Evolutionary conservation across 2,113 vertebrate genomes (phyloP).

Genomic region (Platanista minor): DNA sequence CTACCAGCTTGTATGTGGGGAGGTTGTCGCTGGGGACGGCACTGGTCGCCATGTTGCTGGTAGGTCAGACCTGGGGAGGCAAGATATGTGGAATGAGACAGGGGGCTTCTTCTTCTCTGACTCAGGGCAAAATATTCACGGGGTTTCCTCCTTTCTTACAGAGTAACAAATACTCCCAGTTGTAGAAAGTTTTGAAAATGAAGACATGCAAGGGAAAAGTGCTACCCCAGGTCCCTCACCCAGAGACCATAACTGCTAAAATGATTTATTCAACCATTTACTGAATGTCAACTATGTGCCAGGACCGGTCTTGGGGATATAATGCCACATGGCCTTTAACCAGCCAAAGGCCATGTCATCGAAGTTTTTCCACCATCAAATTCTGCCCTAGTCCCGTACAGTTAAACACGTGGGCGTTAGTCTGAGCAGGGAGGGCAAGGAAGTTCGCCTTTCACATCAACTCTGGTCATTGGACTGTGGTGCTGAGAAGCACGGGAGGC

Average conservation of each 20-base stretch:
- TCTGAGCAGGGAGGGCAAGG: not conserved
- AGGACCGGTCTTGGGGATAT: not conserved
- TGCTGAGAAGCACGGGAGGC: not conserved
- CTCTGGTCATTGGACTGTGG: not conserved
- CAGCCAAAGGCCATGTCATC: not conserved
- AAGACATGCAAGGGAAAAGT: not conserved
- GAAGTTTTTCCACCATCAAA: not conserved
- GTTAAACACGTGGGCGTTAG: not conserved
- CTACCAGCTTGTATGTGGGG: constrained; percentile 97
- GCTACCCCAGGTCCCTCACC: not conserved
- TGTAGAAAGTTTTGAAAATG: not conserved
- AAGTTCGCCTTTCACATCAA: not conserved
- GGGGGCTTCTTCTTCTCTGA: not conserved
- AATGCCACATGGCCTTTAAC: not conserved
- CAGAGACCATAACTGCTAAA: not conserved
- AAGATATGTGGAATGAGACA: constrained; percentile 48
- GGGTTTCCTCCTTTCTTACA: not conserved
- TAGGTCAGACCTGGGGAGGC: constrained; percentile 83
- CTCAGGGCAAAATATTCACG: not conserved
- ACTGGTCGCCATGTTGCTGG: constrained; percentile 92
- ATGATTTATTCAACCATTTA: not conserved
- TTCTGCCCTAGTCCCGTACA: not conserved
- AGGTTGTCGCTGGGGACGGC: constrained; percentile 98
- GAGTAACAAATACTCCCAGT: not conserved
- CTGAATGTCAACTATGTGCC: not conserved